Conservation (phyloP, 2,888 invertebrate species). For the Therioaphis trifolii region DNA sequence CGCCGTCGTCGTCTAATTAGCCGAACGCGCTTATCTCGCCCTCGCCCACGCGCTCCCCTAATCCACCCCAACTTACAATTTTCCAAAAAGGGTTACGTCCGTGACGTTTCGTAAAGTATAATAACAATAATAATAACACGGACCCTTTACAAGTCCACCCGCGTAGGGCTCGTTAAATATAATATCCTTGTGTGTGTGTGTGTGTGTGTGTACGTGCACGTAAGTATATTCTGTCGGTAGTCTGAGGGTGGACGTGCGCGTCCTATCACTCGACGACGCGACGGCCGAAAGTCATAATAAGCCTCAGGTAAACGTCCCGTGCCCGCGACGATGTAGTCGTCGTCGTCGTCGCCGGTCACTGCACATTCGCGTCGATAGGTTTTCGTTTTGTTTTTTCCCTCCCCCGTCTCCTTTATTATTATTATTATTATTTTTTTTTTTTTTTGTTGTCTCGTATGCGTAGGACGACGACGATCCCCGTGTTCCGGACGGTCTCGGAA, state of each 20-base stretch:
- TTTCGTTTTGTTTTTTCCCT: background rate
- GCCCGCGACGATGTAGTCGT: background rate
- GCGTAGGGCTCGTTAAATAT: slow-evolving; percentile 5
- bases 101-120: background rate
- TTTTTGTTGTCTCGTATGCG: background rate
- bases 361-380: too few species aligned
- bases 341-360: too few species aligned
- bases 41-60: too few species aligned
- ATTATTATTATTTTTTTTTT: background rate
- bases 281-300: background rate
- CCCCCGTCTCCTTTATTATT: too few species aligned
- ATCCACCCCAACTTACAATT: background rate
- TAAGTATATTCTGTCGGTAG: background rate
- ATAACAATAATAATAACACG: background rate
- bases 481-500: background rate
- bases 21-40: background rate
- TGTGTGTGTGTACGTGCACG: too few species aligned
- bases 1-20: slow-evolving; percentile 18
- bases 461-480: background rate
- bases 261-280: background rate
- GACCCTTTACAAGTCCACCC: slow-evolving; percentile 30
- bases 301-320: background rate
- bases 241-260: background rate
- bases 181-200: too few species aligned
- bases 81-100: background rate